These are phyloP conservation scores for Hydriomena furcata DNA, from an alignment of 2,888 invertebrate genomes.

Conservation along the genomic window DNA sequence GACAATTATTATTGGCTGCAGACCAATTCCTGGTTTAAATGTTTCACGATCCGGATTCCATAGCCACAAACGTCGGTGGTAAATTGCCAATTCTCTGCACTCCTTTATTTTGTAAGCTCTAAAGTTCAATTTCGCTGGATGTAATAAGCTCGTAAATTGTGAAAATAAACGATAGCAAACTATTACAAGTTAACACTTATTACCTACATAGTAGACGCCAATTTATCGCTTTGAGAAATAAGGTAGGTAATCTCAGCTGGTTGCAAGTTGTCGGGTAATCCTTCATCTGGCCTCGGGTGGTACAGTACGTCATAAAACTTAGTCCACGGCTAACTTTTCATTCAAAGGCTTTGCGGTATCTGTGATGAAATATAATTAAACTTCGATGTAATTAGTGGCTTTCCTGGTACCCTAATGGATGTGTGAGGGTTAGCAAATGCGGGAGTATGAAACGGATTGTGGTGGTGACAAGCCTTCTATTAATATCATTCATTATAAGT, in stretches of 20 bases:
- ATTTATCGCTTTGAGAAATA: conserved; percentile 55
- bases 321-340: conserved; percentile 49
- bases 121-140: conserved; percentile 23
- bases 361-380: conserved; percentile 47
- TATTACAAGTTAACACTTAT: conserved; percentile 38
- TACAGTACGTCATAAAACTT: conserved; percentile 53
- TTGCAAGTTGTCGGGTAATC: conserved; percentile 50
- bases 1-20: conserved; percentile 25
- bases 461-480: conserved; percentile 11
- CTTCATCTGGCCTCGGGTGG: conserved; percentile 51
- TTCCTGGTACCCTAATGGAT: conserved; percentile 25
- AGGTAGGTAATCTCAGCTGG: conserved; percentile 53
- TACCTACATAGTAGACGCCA: conserved; percentile 31
- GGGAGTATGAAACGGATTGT: conserved; percentile 14
- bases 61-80: conserved; percentile 27
- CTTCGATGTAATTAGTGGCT: conserved; percentile 40
- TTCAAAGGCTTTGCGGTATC: conserved; percentile 45
- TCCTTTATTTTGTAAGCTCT: conserved; percentile 18
- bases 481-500: conserved; percentile 9
- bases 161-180: conserved; percentile 37
- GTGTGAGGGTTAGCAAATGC: conserved; percentile 16
- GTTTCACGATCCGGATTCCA: conserved; percentile 27
- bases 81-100: conserved; percentile 22
- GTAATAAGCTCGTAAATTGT: conserved; percentile 28
- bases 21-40: conserved; percentile 28